Base-by-base conservation (phyloP, 2,113 vertebrate genomes). In the Aptenodytes forsteri region DNA sequence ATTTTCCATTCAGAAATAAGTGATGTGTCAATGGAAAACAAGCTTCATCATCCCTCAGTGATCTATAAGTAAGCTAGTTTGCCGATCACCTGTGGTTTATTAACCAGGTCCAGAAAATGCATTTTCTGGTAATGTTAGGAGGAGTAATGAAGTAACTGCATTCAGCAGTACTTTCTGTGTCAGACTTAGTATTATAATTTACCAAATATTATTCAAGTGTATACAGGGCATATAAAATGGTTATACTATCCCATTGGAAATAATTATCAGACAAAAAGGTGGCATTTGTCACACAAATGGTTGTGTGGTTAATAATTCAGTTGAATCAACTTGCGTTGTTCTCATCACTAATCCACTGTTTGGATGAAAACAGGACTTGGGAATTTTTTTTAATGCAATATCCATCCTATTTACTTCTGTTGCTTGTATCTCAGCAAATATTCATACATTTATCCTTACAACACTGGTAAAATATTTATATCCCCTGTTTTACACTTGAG, bases 1-100 rank as follows among this genome's bases (percentile, higher is more conserved):
- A 80, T 75, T 96, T 94, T 95, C 50, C 56, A 38, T 90, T 89
- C 95, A 91, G 66, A 67, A 79, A 75, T 55, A 89, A 93, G 42
- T 75, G 69, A 67, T 70, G 44, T 46, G 40, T 90, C 62, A 85
- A 36, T 77, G 40, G 54, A 77, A 96, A 96, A 95, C 81, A 95
- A 87, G 34, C 67, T 89, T 58, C 67, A 65, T 93, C 69, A 77
- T 67, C 32, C 30, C 50, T 91, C 78, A 73, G 46, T 47, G 6
- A 78, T 81, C 91, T 49, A 12, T 44, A 89, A 93, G 81, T 83
- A 89, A 91, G 34, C 23, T 78, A 64, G 55, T 86, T 83, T 86
- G 15, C 7, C 88, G 70, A 58, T 88, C n/a, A 71, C 13, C 13
- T 49, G 15, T 83, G 70, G 59, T 95, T 94, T 94, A 93, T 85